phyloP scores from a whole-genome alignment of 2,888 invertebrate species.

The Cancer borealis region DNA sequence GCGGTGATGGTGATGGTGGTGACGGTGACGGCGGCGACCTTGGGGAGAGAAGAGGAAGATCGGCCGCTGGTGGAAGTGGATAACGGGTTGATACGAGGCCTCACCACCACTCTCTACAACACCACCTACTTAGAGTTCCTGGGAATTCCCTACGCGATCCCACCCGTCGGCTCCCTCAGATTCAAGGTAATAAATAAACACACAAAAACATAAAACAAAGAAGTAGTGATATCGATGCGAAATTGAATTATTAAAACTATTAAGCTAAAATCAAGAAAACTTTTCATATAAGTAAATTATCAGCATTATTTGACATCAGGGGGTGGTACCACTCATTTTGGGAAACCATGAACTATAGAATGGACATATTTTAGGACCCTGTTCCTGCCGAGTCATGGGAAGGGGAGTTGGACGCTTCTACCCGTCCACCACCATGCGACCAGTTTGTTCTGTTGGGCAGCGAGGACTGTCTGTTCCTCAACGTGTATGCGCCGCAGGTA shows the following conservation, averaged over 20 bases:
- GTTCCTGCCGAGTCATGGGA: constrained; percentile 60
- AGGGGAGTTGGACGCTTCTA: constrained; percentile 48
- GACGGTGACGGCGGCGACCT: not conserved
- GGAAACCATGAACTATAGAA: no score
- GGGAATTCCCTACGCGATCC: constrained; percentile 37
- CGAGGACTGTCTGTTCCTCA: constrained; percentile 66
- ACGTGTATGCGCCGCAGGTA: constrained; percentile 61
- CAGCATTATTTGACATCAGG: no score
- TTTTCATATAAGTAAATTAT: no score
- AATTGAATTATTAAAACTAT: no score
- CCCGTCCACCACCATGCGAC: not conserved
- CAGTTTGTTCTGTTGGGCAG: constrained; percentile 49
- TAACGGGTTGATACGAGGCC: not conserved
- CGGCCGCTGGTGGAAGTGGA: constrained; percentile 46
- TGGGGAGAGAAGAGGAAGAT: not conserved
- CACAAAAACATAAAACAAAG: no score
- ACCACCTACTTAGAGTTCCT: constrained; percentile 46
- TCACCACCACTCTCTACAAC: not conserved
- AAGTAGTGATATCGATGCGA: no score
- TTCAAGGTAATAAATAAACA: constrained; percentile 47
- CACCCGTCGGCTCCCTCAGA: constrained; percentile 40
- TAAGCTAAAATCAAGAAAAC: no score
- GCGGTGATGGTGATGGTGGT: not conserved
- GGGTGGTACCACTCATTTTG: no score
- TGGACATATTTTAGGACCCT: constrained; percentile 28